Evolutionary conservation across 2,888 invertebrate genomes (phyloP), one percentile per base, ranked within the genome.

Genomic region (Cantharis lateralis): DNA sequence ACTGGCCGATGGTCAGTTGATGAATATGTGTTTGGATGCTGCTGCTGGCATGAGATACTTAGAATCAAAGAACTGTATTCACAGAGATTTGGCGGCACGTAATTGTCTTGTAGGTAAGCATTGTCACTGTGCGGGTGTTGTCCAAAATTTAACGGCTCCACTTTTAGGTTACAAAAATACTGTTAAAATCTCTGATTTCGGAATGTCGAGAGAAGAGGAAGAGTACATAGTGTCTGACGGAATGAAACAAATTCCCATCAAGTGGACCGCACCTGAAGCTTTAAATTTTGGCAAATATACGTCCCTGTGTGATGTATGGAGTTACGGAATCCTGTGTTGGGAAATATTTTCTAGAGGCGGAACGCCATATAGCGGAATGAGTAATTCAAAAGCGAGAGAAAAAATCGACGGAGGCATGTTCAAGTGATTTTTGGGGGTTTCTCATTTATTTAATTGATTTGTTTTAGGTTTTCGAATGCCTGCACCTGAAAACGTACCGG

Each of bases 241-340:
- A 48, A 96, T 98, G 96, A 98, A 98, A 89, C 98, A 98, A 90
- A 98, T 98, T 83, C 98, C 98, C 0, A 98, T 98, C 78, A 98
- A 98, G 88, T 98, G 98, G 98, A 98, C 98, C 0, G 98, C 98
- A 2, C 98, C 98, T 0, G 98, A 98, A 89, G 98, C 98, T 2
- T 90, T 98, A 11, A 97, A 98, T 89, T 98, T 96, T 87, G 98
- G 98, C 93, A 96, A 97, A 91, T 98, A 98, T 88, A 98, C 98
- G 10, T 94, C 97, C 0, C 89, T 98, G 9, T 98, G 98, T 88
- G 98, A 98, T 89, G 97, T 98, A 68, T 98, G 98, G 98, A 98
- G 97, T 84, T 98, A 96, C 87, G 98, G 98, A 3, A 95, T 98
- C 81, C 89, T 98, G 75, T 95, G 96, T 91, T 98, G 98, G 98